A percentile compares a stretch with the other conserved stretches of the same genome.
Conservation (phyloP, 1,140 invertebrate genomes). For the Gyrodactylus salaris region DNA sequence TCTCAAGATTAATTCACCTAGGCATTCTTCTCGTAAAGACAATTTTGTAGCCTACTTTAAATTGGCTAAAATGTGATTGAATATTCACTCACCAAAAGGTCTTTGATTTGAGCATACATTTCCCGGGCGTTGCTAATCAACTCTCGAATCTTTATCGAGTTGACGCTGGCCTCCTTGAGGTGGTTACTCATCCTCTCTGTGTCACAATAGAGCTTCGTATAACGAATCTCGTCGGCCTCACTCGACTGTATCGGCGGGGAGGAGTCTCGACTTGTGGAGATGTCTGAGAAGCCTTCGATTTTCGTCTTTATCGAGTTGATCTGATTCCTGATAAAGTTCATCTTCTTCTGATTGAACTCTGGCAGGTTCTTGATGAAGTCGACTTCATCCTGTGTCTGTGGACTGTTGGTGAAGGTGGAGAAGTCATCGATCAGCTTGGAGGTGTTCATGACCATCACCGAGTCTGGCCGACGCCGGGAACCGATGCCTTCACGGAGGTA, state of each 20-base stretch:
- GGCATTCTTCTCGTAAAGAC: no score
- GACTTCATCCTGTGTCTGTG: not conserved
- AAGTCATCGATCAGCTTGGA: not conserved
- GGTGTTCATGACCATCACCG: not conserved
- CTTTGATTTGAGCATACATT: no score
- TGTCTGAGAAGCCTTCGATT: not conserved
- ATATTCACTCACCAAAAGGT: no score
- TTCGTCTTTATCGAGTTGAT: not conserved
- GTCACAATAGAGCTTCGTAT: not conserved
- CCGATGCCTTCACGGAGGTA: not conserved
- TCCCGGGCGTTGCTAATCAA: no score
- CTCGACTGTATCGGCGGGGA: not conserved
- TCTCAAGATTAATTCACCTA: no score
- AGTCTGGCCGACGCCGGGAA: not conserved
- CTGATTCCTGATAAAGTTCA: not conserved
- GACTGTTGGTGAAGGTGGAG: no score
- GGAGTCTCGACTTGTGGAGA: not conserved
- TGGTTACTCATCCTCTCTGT: not conserved
- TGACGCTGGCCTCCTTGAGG: not conserved
- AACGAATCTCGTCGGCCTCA: not conserved
- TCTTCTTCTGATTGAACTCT: not conserved
- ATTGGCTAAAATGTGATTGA: no score
- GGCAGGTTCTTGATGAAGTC: no score
- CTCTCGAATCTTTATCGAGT: not conserved
- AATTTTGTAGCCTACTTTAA: no score